Base-by-base conservation (phyloP, 2,113 vertebrate species). In the Anser cygnoides region DNA sequence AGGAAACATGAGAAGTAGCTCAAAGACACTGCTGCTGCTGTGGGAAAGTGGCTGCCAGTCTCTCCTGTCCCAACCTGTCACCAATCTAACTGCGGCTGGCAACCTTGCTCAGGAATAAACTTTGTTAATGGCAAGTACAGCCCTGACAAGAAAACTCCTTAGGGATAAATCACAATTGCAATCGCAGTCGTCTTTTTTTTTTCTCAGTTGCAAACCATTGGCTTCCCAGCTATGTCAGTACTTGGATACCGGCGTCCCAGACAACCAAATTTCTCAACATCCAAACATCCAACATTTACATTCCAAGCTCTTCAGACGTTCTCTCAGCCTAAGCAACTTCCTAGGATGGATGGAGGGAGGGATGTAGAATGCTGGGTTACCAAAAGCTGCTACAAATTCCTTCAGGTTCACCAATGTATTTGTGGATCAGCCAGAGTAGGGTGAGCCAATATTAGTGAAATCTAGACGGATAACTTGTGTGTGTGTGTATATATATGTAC, bases 251-350 rank as follows among this genome's bases (percentile, higher is more conserved):
- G 18, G 46, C 63, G 41, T 33, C 26, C 11, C 50, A 67, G 61
- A 23, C 16, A n/a, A 37, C 22, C 39, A 44, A 39, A 28, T 80
- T 78, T 79, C 39, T 59, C 46, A 61, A 18, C 33, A 76, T 54
- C 2, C 17, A 41, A 61, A 18, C 33, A 76, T 54, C 2, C 17
- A 41, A 17, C 1, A 0, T 63, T 87, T 33, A 19, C 0, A 0
- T 68, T 59, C 31, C 50, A 35, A 57, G 35, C 50, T 28, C 65
- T 39, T 55, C 26, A 28, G 29, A 55, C 16, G 26, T 39, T 46
- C 15, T 54, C 57, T 81, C 11, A 7, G 84, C 29, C 73, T 41
- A 37, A 50, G 71, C 83, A 68, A 54, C 63, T 75, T 49, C 59
- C 26, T 58, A 0, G 44, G 41, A 37, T 43, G 68, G 71, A 80